Conservation (phyloP, 2,888 invertebrate genomes). For the Biston betularia region DNA sequence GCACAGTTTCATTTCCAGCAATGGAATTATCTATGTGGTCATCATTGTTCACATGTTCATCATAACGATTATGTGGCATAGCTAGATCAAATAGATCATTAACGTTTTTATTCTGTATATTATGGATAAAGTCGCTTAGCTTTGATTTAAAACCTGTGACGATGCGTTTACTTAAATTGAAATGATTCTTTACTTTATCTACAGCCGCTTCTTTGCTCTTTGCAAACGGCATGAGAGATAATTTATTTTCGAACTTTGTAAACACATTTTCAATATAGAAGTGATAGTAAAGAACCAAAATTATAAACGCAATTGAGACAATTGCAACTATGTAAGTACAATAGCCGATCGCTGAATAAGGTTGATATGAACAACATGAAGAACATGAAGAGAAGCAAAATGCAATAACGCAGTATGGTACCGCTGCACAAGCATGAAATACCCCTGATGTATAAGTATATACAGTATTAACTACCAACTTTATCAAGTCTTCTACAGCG, state of each 20-base stretch:
- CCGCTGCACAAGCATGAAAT: constrained; percentile 47
- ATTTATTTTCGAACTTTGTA: constrained; percentile 37
- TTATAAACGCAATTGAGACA: constrained; percentile 40
- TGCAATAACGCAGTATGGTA: constrained; percentile 51
- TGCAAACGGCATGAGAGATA: constrained; percentile 45
- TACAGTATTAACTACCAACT: constrained; percentile 50
- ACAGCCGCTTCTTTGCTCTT: constrained; percentile 18
- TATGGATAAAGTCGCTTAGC: constrained; percentile 3
- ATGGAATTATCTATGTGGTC: background rate
- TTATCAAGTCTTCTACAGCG: constrained; percentile 56
- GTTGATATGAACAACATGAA: constrained; percentile 29
- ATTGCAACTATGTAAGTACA: constrained; percentile 38
- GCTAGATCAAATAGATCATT: constrained; percentile 3
- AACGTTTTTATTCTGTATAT: constrained; percentile 12
- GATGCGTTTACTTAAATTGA: constrained; percentile 4
- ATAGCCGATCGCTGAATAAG: constrained; percentile 30
- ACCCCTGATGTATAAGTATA: constrained; percentile 50
- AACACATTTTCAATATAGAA: constrained; percentile 51
- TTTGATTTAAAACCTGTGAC: constrained; percentile 1
- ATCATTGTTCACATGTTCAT: background rate
- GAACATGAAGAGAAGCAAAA: constrained; percentile 42
- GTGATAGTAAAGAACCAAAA: constrained; percentile 48
- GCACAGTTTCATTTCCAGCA: constrained; percentile 7
- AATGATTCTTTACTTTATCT: constrained; percentile 3
- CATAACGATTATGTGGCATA: background rate